These are phyloP conservation scores for Coelopa frigida DNA, from an alignment of 1,140 invertebrate genomes.

Conservation along the genomic window DNA sequence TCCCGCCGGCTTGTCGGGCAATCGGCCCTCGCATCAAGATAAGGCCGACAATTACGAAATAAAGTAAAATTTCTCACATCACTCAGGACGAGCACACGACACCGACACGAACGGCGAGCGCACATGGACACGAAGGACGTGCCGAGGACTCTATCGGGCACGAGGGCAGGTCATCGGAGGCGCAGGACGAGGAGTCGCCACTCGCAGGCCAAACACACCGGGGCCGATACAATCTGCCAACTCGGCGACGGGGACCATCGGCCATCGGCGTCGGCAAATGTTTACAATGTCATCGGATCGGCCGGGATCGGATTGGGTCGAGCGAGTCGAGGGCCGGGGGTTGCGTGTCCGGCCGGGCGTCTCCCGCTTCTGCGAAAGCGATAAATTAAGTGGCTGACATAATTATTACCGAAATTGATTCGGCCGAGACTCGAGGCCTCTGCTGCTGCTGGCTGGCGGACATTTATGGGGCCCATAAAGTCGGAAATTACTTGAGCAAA, in stretches of 20 bases:
- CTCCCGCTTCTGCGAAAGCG: slow-evolving; percentile 11
- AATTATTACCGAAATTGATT: slow-evolving; percentile 40
- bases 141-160: not conserved
- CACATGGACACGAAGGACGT: not conserved
- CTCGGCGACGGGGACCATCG: not conserved
- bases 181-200: slow-evolving; percentile 1
- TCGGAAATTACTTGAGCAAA: slow-evolving; percentile 33
- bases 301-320: not conserved
- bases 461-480: slow-evolving; percentile 22
- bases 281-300: no score
- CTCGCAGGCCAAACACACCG: no score
- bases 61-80: slow-evolving; percentile 40
- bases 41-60: slow-evolving; percentile 10
- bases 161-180: not conserved
- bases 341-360: not conserved
- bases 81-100: slow-evolving; percentile 17
- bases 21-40: slow-evolving; percentile 5
- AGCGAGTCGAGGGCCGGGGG: not conserved
- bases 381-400: slow-evolving; percentile 41
- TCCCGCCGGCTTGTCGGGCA: no score
- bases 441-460: slow-evolving; percentile 7
- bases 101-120: not conserved
- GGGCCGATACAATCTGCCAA: slow-evolving; percentile 5
- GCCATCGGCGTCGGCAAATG: not conserved
- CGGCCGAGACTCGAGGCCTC: no score